phyloP scores from a whole-genome alignment of 2,113 vertebrate genomes.

The Jacana jacana region DNA sequence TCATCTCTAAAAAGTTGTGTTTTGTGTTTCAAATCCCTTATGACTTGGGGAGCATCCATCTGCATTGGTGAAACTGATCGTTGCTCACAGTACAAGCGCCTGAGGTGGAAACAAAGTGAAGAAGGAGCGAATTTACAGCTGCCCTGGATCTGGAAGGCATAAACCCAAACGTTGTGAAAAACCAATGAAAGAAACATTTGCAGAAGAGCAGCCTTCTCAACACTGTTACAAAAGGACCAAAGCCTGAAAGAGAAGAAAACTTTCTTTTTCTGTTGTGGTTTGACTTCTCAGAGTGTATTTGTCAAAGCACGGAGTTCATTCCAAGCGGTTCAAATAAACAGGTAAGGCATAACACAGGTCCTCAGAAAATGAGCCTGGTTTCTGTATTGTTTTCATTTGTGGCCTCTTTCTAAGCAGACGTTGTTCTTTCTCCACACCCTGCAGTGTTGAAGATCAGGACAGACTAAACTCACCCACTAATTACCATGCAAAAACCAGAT shows the following conservation, averaged over 20 bases:
- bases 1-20: background rate
- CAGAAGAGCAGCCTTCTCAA: background rate
- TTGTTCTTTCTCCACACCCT: background rate
- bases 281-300: background rate
- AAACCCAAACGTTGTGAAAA: background rate
- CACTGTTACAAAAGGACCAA: background rate
- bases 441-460: background rate
- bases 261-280: background rate
- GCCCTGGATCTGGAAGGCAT: background rate
- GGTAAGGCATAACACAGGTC: background rate
- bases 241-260: background rate
- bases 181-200: background rate
- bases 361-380: background rate
- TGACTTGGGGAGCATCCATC: background rate
- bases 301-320: background rate
- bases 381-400: background rate
- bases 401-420: background rate
- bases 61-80: background rate
- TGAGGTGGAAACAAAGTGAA: background rate
- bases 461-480: background rate
- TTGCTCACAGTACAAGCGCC: background rate
- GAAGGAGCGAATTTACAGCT: background rate
- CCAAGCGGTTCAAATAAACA: background rate
- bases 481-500: background rate
- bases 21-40: background rate